Evolutionary conservation across 2,888 invertebrate species (phyloP), one percentile per base, ranked within the genome.

Genomic region (Drosophila affinis): DNA sequence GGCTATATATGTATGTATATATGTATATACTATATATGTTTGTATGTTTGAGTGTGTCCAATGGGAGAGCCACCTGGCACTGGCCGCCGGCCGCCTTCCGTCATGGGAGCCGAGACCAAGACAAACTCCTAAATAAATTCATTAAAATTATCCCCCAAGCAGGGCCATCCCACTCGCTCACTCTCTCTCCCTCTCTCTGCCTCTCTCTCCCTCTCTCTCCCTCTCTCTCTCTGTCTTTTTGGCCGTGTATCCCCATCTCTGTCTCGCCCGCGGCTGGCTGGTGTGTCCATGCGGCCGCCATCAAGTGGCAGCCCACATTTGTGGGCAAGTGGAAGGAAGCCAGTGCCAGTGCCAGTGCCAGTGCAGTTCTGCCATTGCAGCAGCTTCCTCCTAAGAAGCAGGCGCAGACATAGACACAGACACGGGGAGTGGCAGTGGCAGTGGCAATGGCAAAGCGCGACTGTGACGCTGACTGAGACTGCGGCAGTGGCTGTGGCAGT

Each of bases 251-350:
- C 51, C 39, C 67, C 24, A n/a, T 55, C 39, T 39, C 34, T 27
- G n/a, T 18, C 48, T 14, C 17, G 57, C 78, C 60, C 29, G 14
- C 3, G 39, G 39, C 39, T 39, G 39, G 39, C 39, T 39, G 39
- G 14, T 68, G 70, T 63, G 68, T 78, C 73, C 76, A 55, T 63
- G 67, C 84, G 81, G 68, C 85, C 88, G 88, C 88, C 72, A 83
- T 83, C 87, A 88, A 84, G 81, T 86, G 88, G 86, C 84, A 83
- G 72, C 88, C 84, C 84, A 86, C 88, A 88, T 76, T 84, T 87
- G 88, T 72, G 88, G 87, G 76, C 72, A 68, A 53, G 47, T 48
- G 54, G 48, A 56, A 81, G 56, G 65, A 57, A 71, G 47, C 58
- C 39, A 39, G 39, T 39, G 39, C 39, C 27, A 27, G 27, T 27